Base-by-base conservation (phyloP, 2,113 vertebrate genomes). In the Sialia sialis region DNA sequence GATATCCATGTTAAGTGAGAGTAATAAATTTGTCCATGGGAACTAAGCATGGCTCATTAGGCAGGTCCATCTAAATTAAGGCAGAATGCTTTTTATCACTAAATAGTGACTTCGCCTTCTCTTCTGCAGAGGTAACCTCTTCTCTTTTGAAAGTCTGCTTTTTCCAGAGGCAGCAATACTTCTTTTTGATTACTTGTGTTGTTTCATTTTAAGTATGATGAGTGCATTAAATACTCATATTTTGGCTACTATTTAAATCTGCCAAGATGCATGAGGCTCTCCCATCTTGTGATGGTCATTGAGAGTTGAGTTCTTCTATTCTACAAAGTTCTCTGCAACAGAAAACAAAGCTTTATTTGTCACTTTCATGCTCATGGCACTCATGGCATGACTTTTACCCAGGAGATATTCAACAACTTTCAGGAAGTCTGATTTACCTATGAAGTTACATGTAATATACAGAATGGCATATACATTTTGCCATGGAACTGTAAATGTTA, bases 31-130 rank as follows among this genome's bases (percentile, higher is more conserved):
- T 95, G 64, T 93, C 89, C 60, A 81, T 90, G 64, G 60, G 82
- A 96, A 89, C 89, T 39, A 58, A 88, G 55, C 67, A 89, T 56
- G 77, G 94, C 59, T 92, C 87, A 93, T 96, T 95, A 97, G 81
- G 73, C 77, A 79, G 58, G 22, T 89, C 94, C 44, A 80, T 96
- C 83, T 93, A 93, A 91, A 94, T 94, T 85, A 93, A 93, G 85
- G 91, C 51, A 87, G 66, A 92, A 84, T 52, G 49, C 17, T 76
- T 72, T 80, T 81, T 77, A 91, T 94, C 68, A 69, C 66, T 27
- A 59, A 84, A 30, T 13, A 87, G 46, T 88, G 75, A 73, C 72
- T 84, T 64, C 0, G 1, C 29, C 18, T 63, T 72, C 69, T 51
- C 77, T 95, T 92, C 49, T 84, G 76, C 54, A 92, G 44, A 59